A percentile compares a stretch with the other conserved stretches of the same genome.
Evolutionary conservation across 1,140 invertebrate genomes (phyloP).

Genomic region (Liolophura sinensis): DNA sequence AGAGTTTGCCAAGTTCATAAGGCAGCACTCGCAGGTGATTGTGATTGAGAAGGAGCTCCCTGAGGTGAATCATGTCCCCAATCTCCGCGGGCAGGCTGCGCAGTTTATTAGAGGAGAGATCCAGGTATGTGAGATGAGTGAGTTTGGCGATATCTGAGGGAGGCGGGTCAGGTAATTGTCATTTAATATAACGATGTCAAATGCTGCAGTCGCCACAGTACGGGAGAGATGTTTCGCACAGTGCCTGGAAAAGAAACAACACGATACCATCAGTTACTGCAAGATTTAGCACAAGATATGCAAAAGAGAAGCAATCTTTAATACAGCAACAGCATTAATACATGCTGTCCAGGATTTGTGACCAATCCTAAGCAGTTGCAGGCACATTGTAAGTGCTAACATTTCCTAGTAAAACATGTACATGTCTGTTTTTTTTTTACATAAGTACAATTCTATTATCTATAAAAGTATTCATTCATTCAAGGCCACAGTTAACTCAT

Average conservation of each 20-base stretch:
- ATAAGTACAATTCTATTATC: no score
- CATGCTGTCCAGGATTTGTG: no score
- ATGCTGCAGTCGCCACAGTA: conserved; percentile 87
- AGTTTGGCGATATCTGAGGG: conserved; percentile 86
- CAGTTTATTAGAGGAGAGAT: conserved; percentile 87
- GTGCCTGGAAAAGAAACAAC: conserved; percentile 69
- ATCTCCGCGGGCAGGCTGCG: conserved; percentile 91
- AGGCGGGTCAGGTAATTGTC: conserved; percentile 89
- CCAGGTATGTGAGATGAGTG: conserved; percentile 80
- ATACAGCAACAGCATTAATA: no score
- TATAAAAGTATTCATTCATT: no score
- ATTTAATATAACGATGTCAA: conserved; percentile 92
- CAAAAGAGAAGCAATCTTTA: no score
- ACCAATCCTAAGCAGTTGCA: no score
- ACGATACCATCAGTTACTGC: no score
- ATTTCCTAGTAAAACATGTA: no score
- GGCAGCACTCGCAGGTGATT: conserved; percentile 92
- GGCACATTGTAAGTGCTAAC: no score
- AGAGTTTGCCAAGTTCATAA: conserved; percentile 96
- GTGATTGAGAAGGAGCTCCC: conserved; percentile 91
- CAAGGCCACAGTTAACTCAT: no score
- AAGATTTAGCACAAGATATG: no score
- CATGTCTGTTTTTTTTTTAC: no score
- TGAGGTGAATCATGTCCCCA: conserved; percentile 90
- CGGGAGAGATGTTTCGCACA: conserved; percentile 88